These are phyloP conservation scores for Helobdella robusta DNA, from an alignment of 2,888 invertebrate genomes.

Conservation along the genomic window DNA sequence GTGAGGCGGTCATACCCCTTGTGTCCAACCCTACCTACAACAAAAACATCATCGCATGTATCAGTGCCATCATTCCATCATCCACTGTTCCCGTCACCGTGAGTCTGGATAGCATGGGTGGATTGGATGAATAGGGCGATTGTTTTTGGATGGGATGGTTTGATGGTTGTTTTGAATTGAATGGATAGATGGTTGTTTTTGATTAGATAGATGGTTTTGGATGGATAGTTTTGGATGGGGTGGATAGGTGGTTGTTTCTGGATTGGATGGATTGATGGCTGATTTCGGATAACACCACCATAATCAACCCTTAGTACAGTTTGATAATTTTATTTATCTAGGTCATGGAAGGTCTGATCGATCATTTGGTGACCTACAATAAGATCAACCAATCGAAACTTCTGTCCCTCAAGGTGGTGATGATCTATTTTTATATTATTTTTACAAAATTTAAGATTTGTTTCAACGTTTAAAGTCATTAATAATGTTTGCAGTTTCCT, in stretches of 20 bases:
- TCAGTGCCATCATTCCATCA: conserved; percentile 44
- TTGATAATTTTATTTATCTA: conserved; percentile 17
- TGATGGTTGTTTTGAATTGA: too few relatives aligned
- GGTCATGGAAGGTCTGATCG: conserved; percentile 35
- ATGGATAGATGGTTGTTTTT: background rate
- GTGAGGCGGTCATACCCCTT: conserved; percentile 33
- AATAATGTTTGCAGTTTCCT: too few relatives aligned
- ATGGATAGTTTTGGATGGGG: background rate
- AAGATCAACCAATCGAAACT: conserved; percentile 28
- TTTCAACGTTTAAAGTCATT: too few relatives aligned
- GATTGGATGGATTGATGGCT: too few relatives aligned
- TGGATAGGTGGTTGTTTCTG: background rate
- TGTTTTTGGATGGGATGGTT: too few relatives aligned
- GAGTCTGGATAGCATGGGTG: background rate
- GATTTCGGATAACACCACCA: too few relatives aligned
- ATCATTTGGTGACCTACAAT: conserved; percentile 29
- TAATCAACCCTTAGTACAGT: too few relatives aligned
- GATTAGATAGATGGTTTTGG: conserved; percentile 2
- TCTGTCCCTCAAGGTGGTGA: conserved; percentile 19
- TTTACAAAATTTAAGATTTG: too few relatives aligned
- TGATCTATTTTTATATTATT: background rate
- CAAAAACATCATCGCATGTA: conserved; percentile 45
- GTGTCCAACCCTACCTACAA: conserved; percentile 44
- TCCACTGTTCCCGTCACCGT: conserved; percentile 46
- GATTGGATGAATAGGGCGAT: background rate